Evolutionary conservation across 2,113 vertebrate species (phyloP), one percentile per base, ranked within the genome.

Genomic region (Turdus rufiventris): DNA sequence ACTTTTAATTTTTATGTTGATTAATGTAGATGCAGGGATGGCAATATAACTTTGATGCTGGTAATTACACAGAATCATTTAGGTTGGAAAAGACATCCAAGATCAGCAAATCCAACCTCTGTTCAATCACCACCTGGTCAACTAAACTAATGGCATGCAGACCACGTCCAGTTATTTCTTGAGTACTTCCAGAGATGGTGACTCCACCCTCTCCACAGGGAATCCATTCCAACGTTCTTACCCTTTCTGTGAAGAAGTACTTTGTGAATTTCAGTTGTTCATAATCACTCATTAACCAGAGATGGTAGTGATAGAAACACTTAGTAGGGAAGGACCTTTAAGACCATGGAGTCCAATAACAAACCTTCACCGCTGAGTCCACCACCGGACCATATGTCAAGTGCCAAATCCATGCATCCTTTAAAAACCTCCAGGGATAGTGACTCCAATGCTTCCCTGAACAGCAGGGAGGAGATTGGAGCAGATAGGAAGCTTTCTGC

Each of bases 21-120:
- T 96, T 84, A 94, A 94, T 57, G 16, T 21, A 65, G 75, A 78
- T 73, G 36, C 56, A 92, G 85, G 51, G 75, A 77, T 77, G 97
- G 77, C 68, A 92, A 70, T 93, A 47, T 50, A 89, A 78, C 42
- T 83, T 75, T 70, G 28, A 34, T 85, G 43, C 8, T 61, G 54
- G 23, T 25, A 80, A 72, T 61, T 26, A 61, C 5, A 54, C 9
- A 29, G 19, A 50, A 56, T 31, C 9, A 8, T 53, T 84, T 33
- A 38, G 7, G 24, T 11, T 75, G 36, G 45, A 60, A 66, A 84
- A 65, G 15, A 50, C 18, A 14, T 51, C 24, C 15, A 68, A 42
- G 26, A 12, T 63, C 48, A 45, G 26, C 2, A 3, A 63, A 58
- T 40, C 68, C 85, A 76, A 19, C 29, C n/a, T 26, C 0, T 31